A percentile compares a stretch with the other conserved stretches of the same genome.
Evolutionary conservation across 2,113 vertebrate species (phyloP).

Genomic region (human): GRCh38 chr15:69445501-69446000

Average conservation of each 20-base stretch:
- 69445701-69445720: background rate
- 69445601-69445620: background rate
- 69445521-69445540: slow-evolving; percentile 15
- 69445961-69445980: background rate
- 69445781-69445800: background rate
- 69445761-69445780: background rate
- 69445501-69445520: background rate
- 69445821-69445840: background rate
- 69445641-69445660: background rate
- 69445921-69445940: slow-evolving; percentile 13
- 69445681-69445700: background rate
- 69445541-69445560: background rate
- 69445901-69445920: background rate
- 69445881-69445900: slow-evolving; percentile 33
- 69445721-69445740: background rate
- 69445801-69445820: background rate
- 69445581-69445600: background rate
- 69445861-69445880: background rate
- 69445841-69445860: slow-evolving; percentile 14
- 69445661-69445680: background rate
- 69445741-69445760: slow-evolving; percentile 1
- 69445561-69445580: background rate
- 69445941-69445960: background rate
- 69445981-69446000: slow-evolving; percentile 55
- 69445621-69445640: background rate